These are phyloP conservation scores for Nothobranchius kuhntae DNA, from an alignment of 2,113 vertebrate species.

Conservation along the genomic window DNA sequence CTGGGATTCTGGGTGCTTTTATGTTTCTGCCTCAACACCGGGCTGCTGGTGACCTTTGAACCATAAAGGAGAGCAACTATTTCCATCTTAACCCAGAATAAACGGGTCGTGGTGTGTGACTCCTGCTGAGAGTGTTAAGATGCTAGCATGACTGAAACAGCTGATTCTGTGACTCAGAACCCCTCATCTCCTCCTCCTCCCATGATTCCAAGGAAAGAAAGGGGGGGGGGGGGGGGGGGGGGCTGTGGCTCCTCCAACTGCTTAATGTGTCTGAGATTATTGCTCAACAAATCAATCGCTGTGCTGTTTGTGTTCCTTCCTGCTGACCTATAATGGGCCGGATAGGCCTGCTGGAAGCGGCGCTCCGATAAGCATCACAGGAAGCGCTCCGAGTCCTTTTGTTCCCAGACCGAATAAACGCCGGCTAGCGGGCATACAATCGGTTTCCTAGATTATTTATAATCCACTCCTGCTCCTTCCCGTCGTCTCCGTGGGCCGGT, in stretches of 20 bases:
- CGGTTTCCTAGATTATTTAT: slow-evolving; percentile 56
- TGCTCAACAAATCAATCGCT: slow-evolving; percentile 53
- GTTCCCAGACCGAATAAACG: slow-evolving; percentile 64
- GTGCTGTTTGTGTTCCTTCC: slow-evolving; percentile 73
- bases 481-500: slow-evolving; percentile 23
- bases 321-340: slow-evolving; percentile 65
- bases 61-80: slow-evolving; percentile 5
- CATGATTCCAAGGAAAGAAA: slow-evolving; percentile 34
- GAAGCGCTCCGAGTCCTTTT: slow-evolving; percentile 54
- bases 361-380: slow-evolving; percentile 60
- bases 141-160: slow-evolving; percentile 56
- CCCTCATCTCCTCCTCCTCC: slow-evolving; percentile 29
- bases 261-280: slow-evolving; percentile 54
- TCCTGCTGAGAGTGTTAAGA: slow-evolving; percentile 61
- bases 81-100: slow-evolving; percentile 20
- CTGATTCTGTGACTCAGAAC: slow-evolving; percentile 62
- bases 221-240: slow-evolving; percentile 5
- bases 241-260: slow-evolving; percentile 37
- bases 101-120: slow-evolving; percentile 18
- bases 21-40: not conserved
- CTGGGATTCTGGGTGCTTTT: slow-evolving; percentile 9
- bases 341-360: slow-evolving; percentile 56
- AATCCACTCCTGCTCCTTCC: slow-evolving; percentile 26
- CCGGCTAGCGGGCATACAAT: slow-evolving; percentile 36
- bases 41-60: slow-evolving; percentile 1